A percentile compares a stretch with the other conserved stretches of the same genome.
Conservation (phyloP, 2,113 vertebrate species). For the Casuarius casuarius region DNA sequence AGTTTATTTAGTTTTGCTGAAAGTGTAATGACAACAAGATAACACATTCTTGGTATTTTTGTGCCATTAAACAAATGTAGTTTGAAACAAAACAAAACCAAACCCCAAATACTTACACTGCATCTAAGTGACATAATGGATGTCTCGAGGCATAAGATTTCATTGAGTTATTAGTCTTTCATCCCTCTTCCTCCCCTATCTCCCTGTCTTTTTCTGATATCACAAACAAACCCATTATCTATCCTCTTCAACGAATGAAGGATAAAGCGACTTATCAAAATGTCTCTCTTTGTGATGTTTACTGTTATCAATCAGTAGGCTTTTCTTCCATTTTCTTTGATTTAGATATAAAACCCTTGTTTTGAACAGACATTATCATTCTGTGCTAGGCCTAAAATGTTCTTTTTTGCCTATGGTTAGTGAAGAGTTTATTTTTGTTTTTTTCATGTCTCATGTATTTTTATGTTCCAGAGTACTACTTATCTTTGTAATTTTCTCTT, state of each 20-base stretch:
- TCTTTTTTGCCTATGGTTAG: background rate
- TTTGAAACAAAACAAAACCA: background rate
- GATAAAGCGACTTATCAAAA: constrained; percentile 43
- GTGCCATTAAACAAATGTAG: background rate
- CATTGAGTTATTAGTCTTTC: constrained; percentile 12
- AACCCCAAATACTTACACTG: background rate
- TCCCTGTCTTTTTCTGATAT: background rate
- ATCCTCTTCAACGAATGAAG: background rate
- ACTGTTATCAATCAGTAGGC: background rate
- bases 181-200: background rate
- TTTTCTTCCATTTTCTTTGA: constrained; percentile 35
- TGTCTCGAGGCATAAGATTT: background rate
- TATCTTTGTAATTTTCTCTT: background rate
- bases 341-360: background rate
- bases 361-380: constrained; percentile 4
- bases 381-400: background rate
- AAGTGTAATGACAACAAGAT: background rate
- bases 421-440: background rate
- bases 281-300: background rate
- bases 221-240: constrained; percentile 6
- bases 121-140: background rate
- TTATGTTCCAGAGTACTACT: background rate
- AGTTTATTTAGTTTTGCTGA: background rate
- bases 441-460: background rate
- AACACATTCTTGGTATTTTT: background rate